Conservation (phyloP, 2,797 vertebrate genomes). For the Amazonetta brasiliensis region DNA sequence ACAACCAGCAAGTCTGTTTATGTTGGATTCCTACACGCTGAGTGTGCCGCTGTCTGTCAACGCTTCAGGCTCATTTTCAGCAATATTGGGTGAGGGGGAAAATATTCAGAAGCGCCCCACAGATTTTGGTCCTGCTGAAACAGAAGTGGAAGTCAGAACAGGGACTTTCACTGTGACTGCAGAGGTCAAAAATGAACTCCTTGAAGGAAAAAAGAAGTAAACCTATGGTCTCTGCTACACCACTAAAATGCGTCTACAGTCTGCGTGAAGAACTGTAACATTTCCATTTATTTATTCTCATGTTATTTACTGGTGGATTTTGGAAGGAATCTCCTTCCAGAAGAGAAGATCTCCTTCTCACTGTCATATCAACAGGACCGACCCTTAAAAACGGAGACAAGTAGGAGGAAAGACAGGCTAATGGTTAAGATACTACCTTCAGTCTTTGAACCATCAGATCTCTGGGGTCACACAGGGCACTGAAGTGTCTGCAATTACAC, state of each 20-base stretch:
- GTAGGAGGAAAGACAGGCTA: background rate
- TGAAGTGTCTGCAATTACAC: background rate
- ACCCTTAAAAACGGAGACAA: background rate
- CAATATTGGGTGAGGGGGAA: conserved; percentile 42
- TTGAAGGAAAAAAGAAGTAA: background rate
- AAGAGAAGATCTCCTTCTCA: background rate
- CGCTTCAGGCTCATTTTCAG: conserved; percentile 48
- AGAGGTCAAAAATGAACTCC: background rate
- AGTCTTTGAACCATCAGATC: background rate
- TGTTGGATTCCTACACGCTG: conserved; percentile 55
- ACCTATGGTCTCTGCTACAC: background rate
- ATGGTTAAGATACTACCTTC: background rate
- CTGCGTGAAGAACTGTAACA: background rate
- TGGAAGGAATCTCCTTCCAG: too few species aligned
- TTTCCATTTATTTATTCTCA: background rate
- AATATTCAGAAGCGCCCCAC: conserved; percentile 28
- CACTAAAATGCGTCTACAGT: background rate
- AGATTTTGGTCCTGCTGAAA: conserved; percentile 9
- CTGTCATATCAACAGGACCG: background rate
- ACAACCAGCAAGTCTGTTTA: conserved; percentile 70
- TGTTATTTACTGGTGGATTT: background rate
- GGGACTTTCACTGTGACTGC: background rate
- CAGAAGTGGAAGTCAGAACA: background rate
- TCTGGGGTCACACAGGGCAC: background rate
- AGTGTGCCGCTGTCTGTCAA: conserved; percentile 66